phyloP scores from a whole-genome alignment of 2,797 vertebrate species.

The Lepus oiostolus region DNA sequence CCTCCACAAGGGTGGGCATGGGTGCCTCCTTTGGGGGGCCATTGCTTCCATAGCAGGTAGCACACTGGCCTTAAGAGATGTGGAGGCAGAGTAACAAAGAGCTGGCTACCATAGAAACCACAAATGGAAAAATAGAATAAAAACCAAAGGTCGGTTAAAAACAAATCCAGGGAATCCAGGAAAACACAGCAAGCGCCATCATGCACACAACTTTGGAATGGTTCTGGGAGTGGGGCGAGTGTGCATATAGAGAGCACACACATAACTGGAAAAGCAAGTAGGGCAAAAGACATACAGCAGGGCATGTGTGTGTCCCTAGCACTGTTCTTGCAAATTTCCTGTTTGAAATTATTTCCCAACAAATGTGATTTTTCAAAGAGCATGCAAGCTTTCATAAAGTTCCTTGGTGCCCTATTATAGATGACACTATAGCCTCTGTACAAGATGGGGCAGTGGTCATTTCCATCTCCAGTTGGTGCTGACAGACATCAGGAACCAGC shows the following conservation, averaged over 20 bases:
- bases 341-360: constrained; percentile 31
- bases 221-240: fast-evolving
- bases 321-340: constrained; percentile 28
- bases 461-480: not conserved
- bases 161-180: constrained; percentile 7
- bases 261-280: not conserved
- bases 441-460: not conserved
- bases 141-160: not conserved
- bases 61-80: not conserved
- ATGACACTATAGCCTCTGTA: not conserved
- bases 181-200: not conserved
- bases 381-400: not conserved
- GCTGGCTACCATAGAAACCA: not conserved
- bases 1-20: not conserved
- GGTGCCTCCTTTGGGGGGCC: not conserved
- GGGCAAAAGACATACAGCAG: not conserved
- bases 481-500: not conserved
- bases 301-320: not conserved
- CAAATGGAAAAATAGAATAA: not conserved
- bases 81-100: not conserved
- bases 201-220: not conserved
- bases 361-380: not conserved
- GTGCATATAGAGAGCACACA: not conserved
- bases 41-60: not conserved
- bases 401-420: not conserved